Conservation (phyloP, 2,888 invertebrate genomes). For the Netelia inedita region DNA sequence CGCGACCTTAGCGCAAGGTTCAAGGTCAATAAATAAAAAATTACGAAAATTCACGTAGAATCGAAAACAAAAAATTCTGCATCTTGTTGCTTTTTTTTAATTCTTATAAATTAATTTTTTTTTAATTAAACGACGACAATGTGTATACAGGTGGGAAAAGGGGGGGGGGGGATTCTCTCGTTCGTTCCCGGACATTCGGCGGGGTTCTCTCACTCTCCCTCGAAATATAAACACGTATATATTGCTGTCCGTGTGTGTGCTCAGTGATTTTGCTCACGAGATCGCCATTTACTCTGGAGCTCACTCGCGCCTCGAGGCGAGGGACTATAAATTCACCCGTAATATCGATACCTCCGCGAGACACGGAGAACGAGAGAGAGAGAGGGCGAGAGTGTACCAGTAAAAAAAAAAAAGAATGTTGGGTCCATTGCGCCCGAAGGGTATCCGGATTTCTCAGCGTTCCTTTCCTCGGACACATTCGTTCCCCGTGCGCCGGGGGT, state of each 20-base stretch:
- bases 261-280: slow-evolving; percentile 53
- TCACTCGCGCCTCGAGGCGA: slow-evolving; percentile 61
- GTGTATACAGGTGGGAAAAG: background rate
- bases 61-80: background rate
- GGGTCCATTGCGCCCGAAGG: slow-evolving; percentile 55
- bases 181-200: background rate
- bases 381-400: slow-evolving; percentile 29
- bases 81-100: background rate
- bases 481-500: background rate
- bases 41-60: background rate
- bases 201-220: background rate
- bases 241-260: slow-evolving; percentile 13
- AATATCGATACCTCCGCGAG: slow-evolving; percentile 65
- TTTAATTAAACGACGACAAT: background rate
- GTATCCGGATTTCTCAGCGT: slow-evolving; percentile 67
- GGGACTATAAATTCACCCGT: slow-evolving; percentile 66
- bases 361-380: slow-evolving; percentile 30
- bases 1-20: too few relatives aligned
- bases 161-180: background rate
- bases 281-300: slow-evolving; percentile 57
- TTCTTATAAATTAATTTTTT: background rate
- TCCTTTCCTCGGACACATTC: slow-evolving; percentile 63
- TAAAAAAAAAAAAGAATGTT: slow-evolving; percentile 52
- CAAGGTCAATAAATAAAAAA: too few relatives aligned
- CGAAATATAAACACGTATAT: slow-evolving; percentile 16